Conservation (phyloP, 2,113 vertebrate genomes). For the Oryzias javanicus region DNA sequence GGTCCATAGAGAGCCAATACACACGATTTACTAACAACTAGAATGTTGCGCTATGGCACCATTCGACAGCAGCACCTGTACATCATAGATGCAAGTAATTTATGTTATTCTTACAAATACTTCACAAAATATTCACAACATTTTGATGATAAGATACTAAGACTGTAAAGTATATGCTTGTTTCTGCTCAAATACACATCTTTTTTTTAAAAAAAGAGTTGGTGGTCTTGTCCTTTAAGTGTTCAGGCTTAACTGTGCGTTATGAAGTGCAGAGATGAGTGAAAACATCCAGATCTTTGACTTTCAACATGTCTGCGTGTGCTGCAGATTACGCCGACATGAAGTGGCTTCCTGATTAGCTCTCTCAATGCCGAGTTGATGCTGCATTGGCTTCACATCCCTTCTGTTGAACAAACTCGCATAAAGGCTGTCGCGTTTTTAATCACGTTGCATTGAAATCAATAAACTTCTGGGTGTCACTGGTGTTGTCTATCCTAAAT, state of each 20-base stretch:
- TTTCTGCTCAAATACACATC: neutral
- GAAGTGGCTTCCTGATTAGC: conserved; percentile 35
- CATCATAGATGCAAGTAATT: too few species aligned
- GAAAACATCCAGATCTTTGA: conserved; percentile 21
- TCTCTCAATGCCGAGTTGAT: conserved; percentile 10
- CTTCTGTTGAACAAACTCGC: conserved; percentile 52
- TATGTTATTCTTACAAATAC: too few species aligned
- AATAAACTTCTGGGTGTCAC: neutral
- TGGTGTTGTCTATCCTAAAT: neutral
- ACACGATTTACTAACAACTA: too few species aligned
- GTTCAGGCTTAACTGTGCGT: neutral
- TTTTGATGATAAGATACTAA: too few species aligned
- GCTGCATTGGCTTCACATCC: conserved; percentile 38
- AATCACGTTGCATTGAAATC: neutral
- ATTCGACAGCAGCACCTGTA: too few species aligned
- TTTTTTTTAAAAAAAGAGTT: neutral
- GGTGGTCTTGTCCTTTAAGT: neutral
- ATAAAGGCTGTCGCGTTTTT: conserved; percentile 55
- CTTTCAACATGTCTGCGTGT: conserved; percentile 2
- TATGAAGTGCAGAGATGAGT: neutral
- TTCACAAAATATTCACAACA: too few species aligned
- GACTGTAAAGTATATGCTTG: neutral
- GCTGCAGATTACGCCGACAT: conserved; percentile 6
- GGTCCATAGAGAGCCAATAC: too few species aligned
- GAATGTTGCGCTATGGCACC: too few species aligned